phyloP scores from a whole-genome alignment of 2,888 invertebrate genomes.

The Aspidapion aeneum region DNA sequence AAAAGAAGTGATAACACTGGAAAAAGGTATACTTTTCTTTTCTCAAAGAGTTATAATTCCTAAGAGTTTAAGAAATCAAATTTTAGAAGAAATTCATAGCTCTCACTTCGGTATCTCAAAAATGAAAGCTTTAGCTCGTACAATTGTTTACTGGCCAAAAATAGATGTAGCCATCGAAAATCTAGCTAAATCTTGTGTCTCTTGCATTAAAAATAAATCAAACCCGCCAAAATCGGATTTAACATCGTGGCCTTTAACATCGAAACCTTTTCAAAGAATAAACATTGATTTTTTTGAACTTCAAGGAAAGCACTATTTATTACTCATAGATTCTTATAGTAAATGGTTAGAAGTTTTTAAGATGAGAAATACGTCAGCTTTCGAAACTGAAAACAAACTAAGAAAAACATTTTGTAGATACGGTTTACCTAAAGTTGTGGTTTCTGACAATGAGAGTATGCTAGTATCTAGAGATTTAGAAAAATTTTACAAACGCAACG shows the following conservation, averaged over 20 bases:
- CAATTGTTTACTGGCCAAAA: too few species aligned
- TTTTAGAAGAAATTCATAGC: too few species aligned
- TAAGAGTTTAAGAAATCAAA: neutral
- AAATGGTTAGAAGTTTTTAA: conserved; percentile 7
- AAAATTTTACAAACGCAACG: neutral
- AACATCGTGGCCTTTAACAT: neutral
- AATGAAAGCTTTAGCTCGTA: too few species aligned
- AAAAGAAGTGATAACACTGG: neutral
- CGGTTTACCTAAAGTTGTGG: too few species aligned
- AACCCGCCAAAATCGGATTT: neutral
- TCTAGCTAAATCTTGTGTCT: too few species aligned
- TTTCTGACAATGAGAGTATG: too few species aligned
- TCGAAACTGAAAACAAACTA: conserved; percentile 1
- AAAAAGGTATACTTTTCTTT: neutral
- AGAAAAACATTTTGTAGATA: neutral
- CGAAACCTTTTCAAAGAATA: neutral
- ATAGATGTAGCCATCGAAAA: neutral
- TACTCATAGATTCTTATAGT: neutral
- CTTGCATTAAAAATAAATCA: too few species aligned
- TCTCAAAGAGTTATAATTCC: conserved; percentile 1
- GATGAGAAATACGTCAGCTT: neutral
- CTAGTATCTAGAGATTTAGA: conserved; percentile 2
- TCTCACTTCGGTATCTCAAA: too few species aligned
- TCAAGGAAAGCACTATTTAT: neutral
- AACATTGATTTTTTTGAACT: conserved; percentile 8